Evolutionary conservation across 2,113 vertebrate genomes (phyloP), one percentile per base, ranked within the genome.

Genomic region (Agapornis roseicollis): DNA sequence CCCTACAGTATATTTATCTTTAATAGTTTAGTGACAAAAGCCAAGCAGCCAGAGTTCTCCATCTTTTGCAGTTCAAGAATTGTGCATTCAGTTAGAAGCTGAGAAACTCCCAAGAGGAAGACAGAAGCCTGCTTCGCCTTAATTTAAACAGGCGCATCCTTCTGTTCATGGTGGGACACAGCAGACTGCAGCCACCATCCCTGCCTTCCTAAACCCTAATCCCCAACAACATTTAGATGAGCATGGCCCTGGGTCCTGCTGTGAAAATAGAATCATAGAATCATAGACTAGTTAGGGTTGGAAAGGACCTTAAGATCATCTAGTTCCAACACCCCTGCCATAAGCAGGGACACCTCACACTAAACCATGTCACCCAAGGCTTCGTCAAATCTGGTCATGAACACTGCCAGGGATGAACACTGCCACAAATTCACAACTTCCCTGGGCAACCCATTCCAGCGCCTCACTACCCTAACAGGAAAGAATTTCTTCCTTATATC

Each of bases 1-100:
- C 50, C 79, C 63, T 90, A 64, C 47, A 58, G 18, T 53, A 12
- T 95, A 82, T 90, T 94, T 94, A 91, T 95, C 86, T 91, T 94
- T 90, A 93, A 90, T 91, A 73, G 39, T 87, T 63, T n/a, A 68
- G 70, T 78, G 93, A 77, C 85, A 95, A 76, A 90, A 93, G 33
- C 60, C 85, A 60, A 85, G 82, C 23, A 17, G 80, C 70, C 74
- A 70, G 42, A 93, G 22, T 58, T 89, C 79, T 91, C 35, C 60
- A 46, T 88, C 63, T 89, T 80, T 70, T 61, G 76, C 37, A 76
- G 77, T 28, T 63, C 52, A 83, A 80, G 42, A 89, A 83, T 53
- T 87, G 71, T 77, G 80, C 85, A 85, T 85, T 87, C 77, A 78
- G 9, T 93, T 89, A 94, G 80, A 95, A 88, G 90, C 35, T 20